Conservation (phyloP, 37 sponge, comb jelly and placozoan genomes). For the Spongilla lacustris region DNA sequence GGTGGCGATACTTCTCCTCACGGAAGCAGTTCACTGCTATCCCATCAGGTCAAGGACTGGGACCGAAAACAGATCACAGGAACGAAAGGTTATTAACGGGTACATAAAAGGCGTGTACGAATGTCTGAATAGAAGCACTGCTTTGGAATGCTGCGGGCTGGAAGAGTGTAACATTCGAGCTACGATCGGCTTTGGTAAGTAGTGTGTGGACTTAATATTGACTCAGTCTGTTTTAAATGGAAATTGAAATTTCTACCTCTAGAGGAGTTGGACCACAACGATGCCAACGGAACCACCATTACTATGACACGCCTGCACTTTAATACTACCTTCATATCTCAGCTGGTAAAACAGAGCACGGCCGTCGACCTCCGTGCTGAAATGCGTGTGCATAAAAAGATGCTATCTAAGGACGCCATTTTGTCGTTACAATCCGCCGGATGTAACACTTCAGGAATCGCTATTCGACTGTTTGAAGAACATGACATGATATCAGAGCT, state of each 20-base stretch:
- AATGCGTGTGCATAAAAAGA: background rate
- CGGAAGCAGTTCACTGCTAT: no score
- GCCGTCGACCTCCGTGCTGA: background rate
- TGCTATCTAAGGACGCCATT: background rate
- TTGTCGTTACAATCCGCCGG: background rate
- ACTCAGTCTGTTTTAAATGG: background rate
- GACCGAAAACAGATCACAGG: no score
- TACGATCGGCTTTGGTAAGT: background rate
- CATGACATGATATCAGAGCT: background rate
- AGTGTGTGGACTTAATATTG: background rate
- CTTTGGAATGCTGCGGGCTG: background rate
- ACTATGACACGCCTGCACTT: background rate
- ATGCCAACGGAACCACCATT: no score
- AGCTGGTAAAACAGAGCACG: background rate
- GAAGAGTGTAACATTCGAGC: background rate
- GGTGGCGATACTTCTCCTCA: no score
- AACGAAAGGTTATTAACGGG: no score
- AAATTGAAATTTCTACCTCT: background rate
- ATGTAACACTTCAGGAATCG: background rate
- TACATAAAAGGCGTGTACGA: no score
- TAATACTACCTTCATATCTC: background rate
- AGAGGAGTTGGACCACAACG: background rate
- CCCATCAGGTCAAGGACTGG: no score
- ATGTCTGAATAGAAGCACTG: no score
- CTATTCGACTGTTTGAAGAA: background rate